phyloP scores from a whole-genome alignment of 2,113 vertebrate species.

The Pseudorhombus dupliciocellatus region DNA sequence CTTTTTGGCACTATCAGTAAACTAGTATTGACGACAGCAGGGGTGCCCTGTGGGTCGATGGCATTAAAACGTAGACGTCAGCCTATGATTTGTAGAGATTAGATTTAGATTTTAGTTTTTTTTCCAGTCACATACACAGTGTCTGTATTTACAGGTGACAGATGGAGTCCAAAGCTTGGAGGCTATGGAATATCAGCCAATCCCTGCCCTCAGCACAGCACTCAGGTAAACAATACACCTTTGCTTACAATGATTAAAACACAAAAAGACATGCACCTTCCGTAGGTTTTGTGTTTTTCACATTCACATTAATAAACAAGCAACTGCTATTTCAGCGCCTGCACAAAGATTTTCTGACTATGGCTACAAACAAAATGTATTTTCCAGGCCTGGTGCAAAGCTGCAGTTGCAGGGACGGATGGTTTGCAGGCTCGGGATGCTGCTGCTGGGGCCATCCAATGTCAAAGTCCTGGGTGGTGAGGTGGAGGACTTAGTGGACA shows the following conservation, averaged over 20 bases:
- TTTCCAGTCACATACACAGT: background rate
- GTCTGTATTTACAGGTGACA: conserved; percentile 80
- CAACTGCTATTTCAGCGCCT: background rate
- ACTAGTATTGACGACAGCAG: background rate
- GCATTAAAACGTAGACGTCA: too few relatives aligned
- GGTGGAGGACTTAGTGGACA: conserved; percentile 87
- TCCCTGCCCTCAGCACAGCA: conserved; percentile 82
- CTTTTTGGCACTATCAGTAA: background rate
- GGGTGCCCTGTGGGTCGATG: too few relatives aligned
- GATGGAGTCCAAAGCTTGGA: conserved; percentile 92
- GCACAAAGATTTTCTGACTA: background rate
- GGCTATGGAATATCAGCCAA: conserved; percentile 91
- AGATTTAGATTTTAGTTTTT: too few relatives aligned
- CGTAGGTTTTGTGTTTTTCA: background rate
- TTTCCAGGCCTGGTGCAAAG: conserved; percentile 86
- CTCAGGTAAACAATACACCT: conserved; percentile 58
- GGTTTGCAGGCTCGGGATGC: conserved; percentile 88
- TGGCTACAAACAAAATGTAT: background rate
- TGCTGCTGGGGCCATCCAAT: conserved; percentile 90
- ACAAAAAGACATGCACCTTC: too few relatives aligned
- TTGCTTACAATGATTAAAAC: background rate
- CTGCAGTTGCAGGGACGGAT: conserved; percentile 88
- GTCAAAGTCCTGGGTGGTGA: conserved; percentile 92
- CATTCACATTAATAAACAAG: background rate
- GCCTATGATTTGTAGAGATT: too few relatives aligned